Evolutionary conservation across 1,140 invertebrate species (phyloP).

Genomic region (Bilobella aurantiaca): DNA sequence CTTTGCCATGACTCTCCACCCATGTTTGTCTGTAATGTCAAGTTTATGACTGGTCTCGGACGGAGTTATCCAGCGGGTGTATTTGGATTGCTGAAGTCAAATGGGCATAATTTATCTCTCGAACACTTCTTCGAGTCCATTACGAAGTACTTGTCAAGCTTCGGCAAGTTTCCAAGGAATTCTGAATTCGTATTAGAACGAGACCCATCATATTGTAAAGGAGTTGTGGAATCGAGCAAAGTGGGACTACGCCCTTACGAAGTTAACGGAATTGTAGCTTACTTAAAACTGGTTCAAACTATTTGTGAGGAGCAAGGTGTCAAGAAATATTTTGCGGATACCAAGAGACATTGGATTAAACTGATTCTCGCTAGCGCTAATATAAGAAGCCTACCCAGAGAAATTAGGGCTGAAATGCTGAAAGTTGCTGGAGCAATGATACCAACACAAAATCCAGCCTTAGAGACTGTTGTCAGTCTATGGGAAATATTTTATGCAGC

Average conservation of each 20-base stretch:
- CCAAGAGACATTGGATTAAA: slow-evolving; percentile 21
- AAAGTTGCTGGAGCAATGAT: slow-evolving; percentile 23
- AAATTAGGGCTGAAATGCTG: slow-evolving; percentile 26
- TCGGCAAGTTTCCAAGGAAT: slow-evolving; percentile 2
- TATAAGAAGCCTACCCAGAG: slow-evolving; percentile 17
- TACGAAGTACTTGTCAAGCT: slow-evolving; percentile 54
- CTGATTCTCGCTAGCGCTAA: slow-evolving; percentile 18
- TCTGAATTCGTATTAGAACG: slow-evolving; percentile 35
- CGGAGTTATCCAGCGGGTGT: slow-evolving; percentile 60
- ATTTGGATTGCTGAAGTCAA: slow-evolving; percentile 73
- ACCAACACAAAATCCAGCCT: slow-evolving; percentile 1
- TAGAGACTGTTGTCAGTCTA: slow-evolving; percentile 14
- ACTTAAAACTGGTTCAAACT: slow-evolving; percentile 21
- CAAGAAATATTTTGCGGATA: slow-evolving; percentile 20
- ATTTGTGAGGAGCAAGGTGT: slow-evolving; percentile 9
- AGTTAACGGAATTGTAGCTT: slow-evolving; percentile 19
- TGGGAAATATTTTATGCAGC: slow-evolving; percentile 30
- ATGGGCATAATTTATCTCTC: slow-evolving; percentile 59
- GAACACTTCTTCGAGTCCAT: slow-evolving; percentile 82
- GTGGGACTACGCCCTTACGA: slow-evolving; percentile 25
- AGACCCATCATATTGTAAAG: neutral
- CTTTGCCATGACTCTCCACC: slow-evolving; percentile 73
- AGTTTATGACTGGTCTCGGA: slow-evolving; percentile 72
- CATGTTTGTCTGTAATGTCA: slow-evolving; percentile 74
- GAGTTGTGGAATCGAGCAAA: slow-evolving; percentile 12